Evolutionary conservation across 2,888 invertebrate species (phyloP).

Genomic region (Lucinisca nassula): DNA sequence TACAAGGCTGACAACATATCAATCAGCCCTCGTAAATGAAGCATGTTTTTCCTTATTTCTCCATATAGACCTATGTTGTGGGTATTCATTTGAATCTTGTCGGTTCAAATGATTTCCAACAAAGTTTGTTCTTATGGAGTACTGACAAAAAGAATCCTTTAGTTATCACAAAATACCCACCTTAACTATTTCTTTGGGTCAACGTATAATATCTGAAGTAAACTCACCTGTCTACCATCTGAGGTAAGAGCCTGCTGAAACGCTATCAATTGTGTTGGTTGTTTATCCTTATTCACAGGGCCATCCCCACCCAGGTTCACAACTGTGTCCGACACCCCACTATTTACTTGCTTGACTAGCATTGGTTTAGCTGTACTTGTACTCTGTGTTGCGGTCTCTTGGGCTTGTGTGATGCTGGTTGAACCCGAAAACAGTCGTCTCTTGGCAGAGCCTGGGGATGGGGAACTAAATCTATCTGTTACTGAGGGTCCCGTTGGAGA

Average conservation of each 20-base stretch:
- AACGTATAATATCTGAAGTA: too few species aligned
- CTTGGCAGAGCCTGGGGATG: conserved; percentile 86
- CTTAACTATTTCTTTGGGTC: too few species aligned
- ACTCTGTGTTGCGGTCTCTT: not conserved
- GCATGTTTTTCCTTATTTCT: too few species aligned
- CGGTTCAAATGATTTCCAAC: too few species aligned
- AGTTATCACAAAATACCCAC: too few species aligned
- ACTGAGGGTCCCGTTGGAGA: conserved; percentile 85
- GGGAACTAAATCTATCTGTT: conserved; percentile 85
- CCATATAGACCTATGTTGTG: too few species aligned
- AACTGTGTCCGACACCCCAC: conserved; percentile 26
- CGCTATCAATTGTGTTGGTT: conserved; percentile 79
- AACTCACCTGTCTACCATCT: conserved; percentile 84
- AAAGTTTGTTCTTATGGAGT: too few species aligned
- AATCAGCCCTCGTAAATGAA: too few species aligned
- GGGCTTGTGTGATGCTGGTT: not conserved
- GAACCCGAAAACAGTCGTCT: conserved; percentile 85
- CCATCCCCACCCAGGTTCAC: conserved; percentile 39
- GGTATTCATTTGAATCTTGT: too few species aligned
- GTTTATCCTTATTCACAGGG: conserved; percentile 16
- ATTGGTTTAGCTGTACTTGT: not conserved
- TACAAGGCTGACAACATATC: too few species aligned
- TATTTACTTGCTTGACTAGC: conserved; percentile 31
- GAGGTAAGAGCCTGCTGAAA: conserved; percentile 82
- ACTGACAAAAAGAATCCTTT: too few species aligned